These are phyloP conservation scores for Plutella xylostella DNA, from an alignment of 2,888 invertebrate species.

Conservation along the genomic window DNA sequence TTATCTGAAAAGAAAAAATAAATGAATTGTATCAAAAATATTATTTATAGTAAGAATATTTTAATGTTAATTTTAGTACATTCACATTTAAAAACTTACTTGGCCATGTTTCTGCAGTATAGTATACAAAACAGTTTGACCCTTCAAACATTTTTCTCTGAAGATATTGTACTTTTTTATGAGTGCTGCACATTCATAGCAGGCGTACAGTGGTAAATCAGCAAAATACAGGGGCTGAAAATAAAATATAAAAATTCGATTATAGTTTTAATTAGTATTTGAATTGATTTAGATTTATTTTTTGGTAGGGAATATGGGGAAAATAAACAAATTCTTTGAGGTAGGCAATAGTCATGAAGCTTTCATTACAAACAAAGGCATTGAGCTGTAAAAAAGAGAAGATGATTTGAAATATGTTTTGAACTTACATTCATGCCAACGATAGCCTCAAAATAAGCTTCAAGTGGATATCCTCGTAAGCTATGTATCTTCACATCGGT, in stretches of 20 bases:
- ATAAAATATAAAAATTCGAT: neutral
- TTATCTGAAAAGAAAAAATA: slow-evolving; percentile 25
- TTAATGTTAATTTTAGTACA: neutral
- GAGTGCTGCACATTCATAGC: slow-evolving; percentile 41
- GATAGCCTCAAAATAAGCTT: slow-evolving; percentile 36
- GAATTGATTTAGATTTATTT: too few species aligned
- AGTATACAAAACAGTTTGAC: slow-evolving; percentile 34
- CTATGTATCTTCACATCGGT: slow-evolving; percentile 41
- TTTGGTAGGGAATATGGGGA: too few species aligned
- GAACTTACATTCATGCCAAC: slow-evolving; percentile 41
- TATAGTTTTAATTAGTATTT: too few species aligned
- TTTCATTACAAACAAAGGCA: too few species aligned
- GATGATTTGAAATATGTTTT: too few species aligned
- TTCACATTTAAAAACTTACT: slow-evolving; percentile 25
- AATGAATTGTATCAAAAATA: neutral
- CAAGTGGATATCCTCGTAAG: slow-evolving; percentile 33
- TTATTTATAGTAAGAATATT: neutral
- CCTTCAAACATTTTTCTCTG: slow-evolving; percentile 35
- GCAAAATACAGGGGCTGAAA: slow-evolving; percentile 28
- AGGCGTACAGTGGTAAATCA: slow-evolving; percentile 36
- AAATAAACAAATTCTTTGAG: too few species aligned
- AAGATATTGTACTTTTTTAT: slow-evolving; percentile 43
- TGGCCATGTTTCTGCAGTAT: slow-evolving; percentile 33
- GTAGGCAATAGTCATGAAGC: too few species aligned
- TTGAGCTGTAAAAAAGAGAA: too few species aligned